phyloP scores from a whole-genome alignment of 53 echinoderm and acorn worm species.

The Paracentrotus lividus region DNA sequence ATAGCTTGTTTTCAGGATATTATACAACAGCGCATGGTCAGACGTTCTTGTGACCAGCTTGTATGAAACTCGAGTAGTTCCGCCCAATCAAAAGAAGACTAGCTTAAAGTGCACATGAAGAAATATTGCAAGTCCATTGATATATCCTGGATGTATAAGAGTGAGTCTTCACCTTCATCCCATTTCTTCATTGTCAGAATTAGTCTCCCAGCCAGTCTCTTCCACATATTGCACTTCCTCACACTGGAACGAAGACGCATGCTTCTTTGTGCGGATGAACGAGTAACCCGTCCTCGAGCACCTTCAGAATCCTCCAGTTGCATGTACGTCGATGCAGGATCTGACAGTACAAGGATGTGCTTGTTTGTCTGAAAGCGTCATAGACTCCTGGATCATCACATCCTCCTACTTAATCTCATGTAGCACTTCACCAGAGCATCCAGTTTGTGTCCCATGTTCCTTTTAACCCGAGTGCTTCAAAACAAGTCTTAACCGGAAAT shows the following conservation, averaged over 20 bases:
- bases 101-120: conserved; percentile 61
- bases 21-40: conserved; percentile 71
- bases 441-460: conserved; percentile 12
- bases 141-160: conserved; percentile 48
- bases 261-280: conserved; percentile 14
- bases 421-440: conserved; percentile 44
- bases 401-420: conserved; percentile 6
- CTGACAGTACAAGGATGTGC: conserved; percentile 30
- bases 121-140: conserved; percentile 40
- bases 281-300: not conserved
- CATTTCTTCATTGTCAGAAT: not conserved
- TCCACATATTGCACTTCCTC: conserved; percentile 50
- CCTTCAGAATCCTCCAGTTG: not conserved
- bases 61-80: conserved; percentile 64
- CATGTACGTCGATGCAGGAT: conserved; percentile 25
- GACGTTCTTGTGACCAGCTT: conserved; percentile 75
- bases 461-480: conserved; percentile 54
- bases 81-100: conserved; percentile 50
- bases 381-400: not conserved
- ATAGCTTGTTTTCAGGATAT: conserved; percentile 71
- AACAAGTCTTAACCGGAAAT: conserved; percentile 3
- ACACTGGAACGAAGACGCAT: conserved; percentile 39
- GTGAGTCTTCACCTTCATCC: conserved; percentile 61
- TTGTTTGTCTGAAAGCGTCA: not conserved
- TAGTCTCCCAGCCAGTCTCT: conserved; percentile 56